Evolutionary conservation across 2,113 vertebrate genomes (phyloP).

Genomic region (Cavia aperea): DNA sequence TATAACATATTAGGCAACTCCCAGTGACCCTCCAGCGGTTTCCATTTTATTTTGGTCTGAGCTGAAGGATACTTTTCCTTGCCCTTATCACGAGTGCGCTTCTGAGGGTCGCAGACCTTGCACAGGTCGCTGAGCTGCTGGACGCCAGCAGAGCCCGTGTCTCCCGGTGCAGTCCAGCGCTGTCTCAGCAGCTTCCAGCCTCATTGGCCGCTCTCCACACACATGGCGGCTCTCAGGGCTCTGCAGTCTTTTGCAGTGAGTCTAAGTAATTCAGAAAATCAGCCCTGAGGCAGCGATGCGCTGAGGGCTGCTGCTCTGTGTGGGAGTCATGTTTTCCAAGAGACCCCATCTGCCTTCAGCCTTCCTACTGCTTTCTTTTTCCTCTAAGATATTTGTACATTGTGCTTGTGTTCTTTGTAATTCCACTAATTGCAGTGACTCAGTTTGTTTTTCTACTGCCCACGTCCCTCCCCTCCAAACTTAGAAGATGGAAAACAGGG

Average conservation of each 20-base stretch:
- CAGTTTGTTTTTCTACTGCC: slow-evolving; percentile 62
- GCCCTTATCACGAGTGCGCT: background rate
- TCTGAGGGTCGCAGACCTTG: background rate
- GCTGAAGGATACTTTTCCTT: background rate
- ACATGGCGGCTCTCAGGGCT: background rate
- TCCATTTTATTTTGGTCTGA: background rate
- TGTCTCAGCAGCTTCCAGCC: background rate
- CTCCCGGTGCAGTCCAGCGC: background rate
- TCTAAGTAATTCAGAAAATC: slow-evolving; percentile 52
- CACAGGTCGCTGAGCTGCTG: background rate
- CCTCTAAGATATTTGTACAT: slow-evolving; percentile 42
- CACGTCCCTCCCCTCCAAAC: slow-evolving; percentile 58
- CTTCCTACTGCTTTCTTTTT: slow-evolving; percentile 43
- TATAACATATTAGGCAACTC: background rate
- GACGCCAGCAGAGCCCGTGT: background rate
- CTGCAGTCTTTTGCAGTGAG: background rate
- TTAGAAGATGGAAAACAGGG: background rate
- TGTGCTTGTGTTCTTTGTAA: slow-evolving; percentile 50
- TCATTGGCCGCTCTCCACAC: background rate
- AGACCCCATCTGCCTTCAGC: slow-evolving; percentile 47
- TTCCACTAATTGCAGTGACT: slow-evolving; percentile 58
- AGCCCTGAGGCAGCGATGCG: background rate
- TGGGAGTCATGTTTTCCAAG: slow-evolving; percentile 51
- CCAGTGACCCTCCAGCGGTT: background rate
- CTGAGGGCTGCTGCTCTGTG: slow-evolving; percentile 1